Base-by-base conservation (phyloP, 2,888 invertebrate species). In the Ectemnius cavifrons region DNA sequence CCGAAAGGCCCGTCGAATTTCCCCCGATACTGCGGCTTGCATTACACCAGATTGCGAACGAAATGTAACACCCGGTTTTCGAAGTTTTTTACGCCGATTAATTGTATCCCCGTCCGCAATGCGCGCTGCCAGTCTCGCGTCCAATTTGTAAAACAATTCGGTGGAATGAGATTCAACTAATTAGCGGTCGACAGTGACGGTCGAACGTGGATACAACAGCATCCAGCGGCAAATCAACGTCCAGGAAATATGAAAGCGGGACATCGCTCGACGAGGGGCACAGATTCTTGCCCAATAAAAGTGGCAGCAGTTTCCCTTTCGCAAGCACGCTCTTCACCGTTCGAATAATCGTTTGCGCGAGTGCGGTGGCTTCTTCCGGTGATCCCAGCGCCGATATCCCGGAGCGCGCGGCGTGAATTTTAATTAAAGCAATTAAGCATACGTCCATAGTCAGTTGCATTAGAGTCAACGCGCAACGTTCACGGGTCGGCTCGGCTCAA, bases 351-450 rank as follows among this genome's bases (percentile, higher is more conserved):
- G 77, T 69, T 46, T 63, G 45, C 66, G 65, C 68, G 65, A 1
- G 2, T 2, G 58, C 63, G 37, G 6, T 0, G 5, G 37, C 67
- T 57, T 68, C 66, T 66, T 52, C 60, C 68, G 37, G 57, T 49
- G 62, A 71, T 45, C 56, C 16, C 37, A 11, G 16, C 52, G 72
- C 75, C 78, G 72, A 79, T 79, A 79, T 80, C 83, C 83, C 83
- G 85, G 77, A 1, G 8, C 83, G 83, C 84, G 86, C 83, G 82
- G 81, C 82, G 86, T 88, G 88, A 89, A 89, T 89, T 88, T 89
- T 89, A 89, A 89, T 89, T 88, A 89, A 89, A 88, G 88, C 89
- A 88, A 89, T 89, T 89, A 89, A 87, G 88, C 87, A 84, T 84
- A 84, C 86, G 83, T 86, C 86, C 86, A 85, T 84, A 84, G 84